These are phyloP conservation scores for Doris montereyensis DNA, from an alignment of 2,888 invertebrate species.

Conservation along the genomic window DNA sequence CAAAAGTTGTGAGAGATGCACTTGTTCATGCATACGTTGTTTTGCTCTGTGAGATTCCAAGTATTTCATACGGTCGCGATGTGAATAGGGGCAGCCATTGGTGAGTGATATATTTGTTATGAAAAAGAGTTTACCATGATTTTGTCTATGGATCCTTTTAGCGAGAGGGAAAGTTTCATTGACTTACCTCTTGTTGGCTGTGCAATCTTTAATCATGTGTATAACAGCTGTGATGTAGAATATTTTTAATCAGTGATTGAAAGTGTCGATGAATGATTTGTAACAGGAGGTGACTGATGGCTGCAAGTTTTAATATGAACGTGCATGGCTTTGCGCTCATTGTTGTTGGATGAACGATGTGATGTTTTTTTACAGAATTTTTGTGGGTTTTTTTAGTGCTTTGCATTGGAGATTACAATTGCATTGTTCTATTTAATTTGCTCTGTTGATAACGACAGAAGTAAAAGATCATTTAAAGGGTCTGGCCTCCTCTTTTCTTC, in stretches of 20 bases:
- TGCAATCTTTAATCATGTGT: slow-evolving; percentile 37
- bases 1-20: no score
- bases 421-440: slow-evolving; percentile 2
- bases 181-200: slow-evolving; percentile 32
- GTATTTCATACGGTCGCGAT: no score
- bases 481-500: no score
- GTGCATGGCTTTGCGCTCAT: neutral
- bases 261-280: neutral
- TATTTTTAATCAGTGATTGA: no score
- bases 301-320: neutral
- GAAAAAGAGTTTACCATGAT: neutral
- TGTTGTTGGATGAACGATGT: neutral
- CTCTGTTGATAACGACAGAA: neutral
- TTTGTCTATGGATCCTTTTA: neutral
- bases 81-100: no score
- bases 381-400: neutral
- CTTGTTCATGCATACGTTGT: no score
- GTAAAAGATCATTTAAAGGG: no score
- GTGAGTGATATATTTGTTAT: no score
- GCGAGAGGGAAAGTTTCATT: neutral
- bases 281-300: neutral
- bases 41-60: no score
- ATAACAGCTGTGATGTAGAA: slow-evolving; percentile 40
- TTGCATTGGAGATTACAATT: neutral
- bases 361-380: neutral